Percentiles rank a stretch among this genome's conserved stretches.
These are phyloP conservation scores for Polia nebulosa DNA, from an alignment of 2,888 invertebrate species.

Conservation along the genomic window DNA sequence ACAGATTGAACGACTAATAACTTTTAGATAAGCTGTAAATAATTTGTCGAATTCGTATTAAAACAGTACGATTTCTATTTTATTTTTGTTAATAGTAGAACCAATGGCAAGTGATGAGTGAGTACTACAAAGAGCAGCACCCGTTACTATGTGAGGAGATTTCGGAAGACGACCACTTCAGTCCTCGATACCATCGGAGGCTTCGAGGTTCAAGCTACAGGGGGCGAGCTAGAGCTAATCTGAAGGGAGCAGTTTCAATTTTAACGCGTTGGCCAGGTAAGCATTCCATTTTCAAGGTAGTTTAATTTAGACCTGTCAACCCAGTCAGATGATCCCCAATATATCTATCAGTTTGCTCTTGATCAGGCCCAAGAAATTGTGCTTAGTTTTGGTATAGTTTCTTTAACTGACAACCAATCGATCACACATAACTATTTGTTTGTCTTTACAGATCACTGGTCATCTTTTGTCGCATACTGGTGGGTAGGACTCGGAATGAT, in stretches of 20 bases:
- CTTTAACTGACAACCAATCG: neutral
- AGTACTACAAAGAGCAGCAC: constrained; percentile 78
- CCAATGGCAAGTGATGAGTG: constrained; percentile 84
- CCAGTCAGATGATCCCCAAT: neutral
- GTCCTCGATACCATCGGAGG: constrained; percentile 71
- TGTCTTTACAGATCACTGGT: constrained; percentile 83
- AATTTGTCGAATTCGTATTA: constrained; percentile 12
- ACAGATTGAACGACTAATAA: constrained; percentile 14
- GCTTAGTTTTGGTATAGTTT: neutral
- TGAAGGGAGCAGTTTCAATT: constrained; percentile 82
- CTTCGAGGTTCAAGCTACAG: constrained; percentile 68
- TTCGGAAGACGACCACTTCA: constrained; percentile 81
- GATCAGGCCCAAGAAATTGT: neutral
- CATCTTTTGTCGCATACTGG: constrained; percentile 81
- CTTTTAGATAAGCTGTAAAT: constrained; percentile 30
- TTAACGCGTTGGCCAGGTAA: constrained; percentile 85
- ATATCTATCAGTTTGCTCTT: neutral
- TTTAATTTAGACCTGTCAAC: neutral
- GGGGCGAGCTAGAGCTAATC: constrained; percentile 74
- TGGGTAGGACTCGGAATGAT: constrained; percentile 86
- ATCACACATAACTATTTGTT: neutral
- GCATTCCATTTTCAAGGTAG: neutral
- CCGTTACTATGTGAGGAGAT: constrained; percentile 82
- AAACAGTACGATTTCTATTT: constrained; percentile 45
- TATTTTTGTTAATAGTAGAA: constrained; percentile 65